phyloP scores from a whole-genome alignment of 2,113 vertebrate genomes.

The Thomomys bottae region DNA sequence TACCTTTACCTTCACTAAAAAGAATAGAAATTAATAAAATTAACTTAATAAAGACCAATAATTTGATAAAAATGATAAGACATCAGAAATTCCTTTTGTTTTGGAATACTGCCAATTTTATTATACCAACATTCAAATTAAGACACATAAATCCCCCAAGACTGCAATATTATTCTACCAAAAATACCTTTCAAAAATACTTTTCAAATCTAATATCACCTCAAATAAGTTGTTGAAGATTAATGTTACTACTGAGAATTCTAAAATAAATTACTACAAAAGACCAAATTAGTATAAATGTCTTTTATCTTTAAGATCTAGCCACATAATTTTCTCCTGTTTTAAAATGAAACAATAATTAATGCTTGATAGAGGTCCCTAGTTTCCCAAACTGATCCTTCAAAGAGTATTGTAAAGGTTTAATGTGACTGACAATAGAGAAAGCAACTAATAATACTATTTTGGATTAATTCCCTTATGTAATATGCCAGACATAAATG shows the following conservation, averaged over 20 bases:
- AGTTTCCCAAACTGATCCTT: constrained; percentile 61
- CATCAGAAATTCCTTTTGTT: constrained; percentile 41
- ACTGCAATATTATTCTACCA: constrained; percentile 50
- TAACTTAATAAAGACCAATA: constrained; percentile 32
- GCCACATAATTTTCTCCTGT: constrained; percentile 50
- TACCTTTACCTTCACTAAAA: constrained; percentile 22
- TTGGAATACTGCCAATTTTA: constrained; percentile 52
- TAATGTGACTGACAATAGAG: constrained; percentile 43
- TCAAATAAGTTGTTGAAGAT: constrained; percentile 77
- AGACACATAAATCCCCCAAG: constrained; percentile 68
- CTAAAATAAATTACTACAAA: constrained; percentile 67
- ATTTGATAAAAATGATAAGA: constrained; percentile 37
- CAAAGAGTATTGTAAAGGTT: constrained; percentile 48
- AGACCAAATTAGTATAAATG: constrained; percentile 71
- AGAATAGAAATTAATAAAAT: constrained; percentile 56
- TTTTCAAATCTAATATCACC: constrained; percentile 67
- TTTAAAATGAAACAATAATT: constrained; percentile 69
- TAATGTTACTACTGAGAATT: constrained; percentile 69
- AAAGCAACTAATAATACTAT: constrained; percentile 45
- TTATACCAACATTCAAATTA: constrained; percentile 41
- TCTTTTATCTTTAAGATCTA: constrained; percentile 59
- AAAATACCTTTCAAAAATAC: constrained; percentile 66
- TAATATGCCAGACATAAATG: constrained; percentile 51
- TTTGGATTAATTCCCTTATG: constrained; percentile 55
- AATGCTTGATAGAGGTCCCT: constrained; percentile 55